These are phyloP conservation scores for Nomada hirtipes DNA, from an alignment of 2,888 invertebrate species.

Conservation along the genomic window DNA sequence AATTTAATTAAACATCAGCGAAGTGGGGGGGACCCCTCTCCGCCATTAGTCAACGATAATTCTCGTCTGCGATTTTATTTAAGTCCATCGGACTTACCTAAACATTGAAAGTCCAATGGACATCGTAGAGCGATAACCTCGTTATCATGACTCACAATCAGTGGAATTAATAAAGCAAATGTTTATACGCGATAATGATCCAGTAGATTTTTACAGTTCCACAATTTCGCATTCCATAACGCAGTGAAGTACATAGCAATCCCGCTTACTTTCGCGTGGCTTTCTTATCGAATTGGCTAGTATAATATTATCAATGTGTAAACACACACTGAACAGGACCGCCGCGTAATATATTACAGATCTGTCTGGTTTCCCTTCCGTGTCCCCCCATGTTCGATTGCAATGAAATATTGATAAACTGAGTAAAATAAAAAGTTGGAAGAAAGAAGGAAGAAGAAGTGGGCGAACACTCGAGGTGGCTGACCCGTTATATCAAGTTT, in stretches of 20 bases:
- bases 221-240: conserved; percentile 12
- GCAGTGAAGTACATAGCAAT: not conserved
- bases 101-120: not conserved
- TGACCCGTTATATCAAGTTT: not conserved
- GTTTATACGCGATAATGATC: conserved; percentile 39
- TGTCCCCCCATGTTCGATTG: no score
- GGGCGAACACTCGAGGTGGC: not conserved
- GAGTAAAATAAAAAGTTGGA: no score
- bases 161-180: conserved; percentile 45
- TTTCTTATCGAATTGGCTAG: conserved; percentile 19
- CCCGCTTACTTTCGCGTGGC: not conserved
- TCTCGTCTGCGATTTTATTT: no score
- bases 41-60: no score
- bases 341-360: not conserved
- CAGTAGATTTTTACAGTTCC: conserved; percentile 15
- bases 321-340: not conserved
- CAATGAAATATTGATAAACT: not conserved
- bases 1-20: no score
- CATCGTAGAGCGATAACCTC: not conserved
- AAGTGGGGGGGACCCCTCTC: no score
- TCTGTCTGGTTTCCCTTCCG: not conserved
- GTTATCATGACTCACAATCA: conserved; percentile 21
- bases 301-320: conserved; percentile 8
- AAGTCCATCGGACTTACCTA: no score
- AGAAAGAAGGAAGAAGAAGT: no score